These are phyloP conservation scores for Synergus japonicus DNA, from an alignment of 2,888 invertebrate species.

Conservation along the genomic window DNA sequence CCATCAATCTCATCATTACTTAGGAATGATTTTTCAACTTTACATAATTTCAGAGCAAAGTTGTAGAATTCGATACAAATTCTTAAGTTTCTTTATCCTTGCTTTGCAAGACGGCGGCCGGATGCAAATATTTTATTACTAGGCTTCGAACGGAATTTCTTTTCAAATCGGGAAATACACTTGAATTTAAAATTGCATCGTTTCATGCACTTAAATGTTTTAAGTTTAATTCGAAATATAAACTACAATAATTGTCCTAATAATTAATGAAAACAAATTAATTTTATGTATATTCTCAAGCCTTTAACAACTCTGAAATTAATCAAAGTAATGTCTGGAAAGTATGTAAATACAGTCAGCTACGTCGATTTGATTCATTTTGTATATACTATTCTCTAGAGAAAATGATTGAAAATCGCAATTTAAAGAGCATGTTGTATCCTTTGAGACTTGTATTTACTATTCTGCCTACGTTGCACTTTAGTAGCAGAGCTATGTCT, in stretches of 20 bases:
- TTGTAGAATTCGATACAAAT: neutral
- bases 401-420: constrained; percentile 36
- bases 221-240: too few relatives aligned
- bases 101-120: neutral
- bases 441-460: constrained; percentile 23
- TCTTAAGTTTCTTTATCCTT: neutral
- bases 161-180: too few relatives aligned
- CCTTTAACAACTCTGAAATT: neutral
- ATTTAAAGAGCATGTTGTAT: constrained; percentile 24
- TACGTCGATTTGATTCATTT: neutral
- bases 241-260: neutral
- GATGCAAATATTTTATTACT: neutral
- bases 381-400: neutral
- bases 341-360: neutral
- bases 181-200: too few relatives aligned
- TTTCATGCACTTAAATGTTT: too few relatives aligned
- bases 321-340: neutral
- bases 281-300: neutral
- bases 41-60: neutral
- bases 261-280: neutral
- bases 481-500: constrained; percentile 15
- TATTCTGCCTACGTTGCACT: constrained; percentile 12
- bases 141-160: neutral
- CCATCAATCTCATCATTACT: neutral
- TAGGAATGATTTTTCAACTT: neutral